Percentiles rank a stretch among this genome's conserved stretches.
These are phyloP conservation scores for Myotis davidii DNA, from an alignment of 2,113 vertebrate species.

Conservation along the genomic window DNA sequence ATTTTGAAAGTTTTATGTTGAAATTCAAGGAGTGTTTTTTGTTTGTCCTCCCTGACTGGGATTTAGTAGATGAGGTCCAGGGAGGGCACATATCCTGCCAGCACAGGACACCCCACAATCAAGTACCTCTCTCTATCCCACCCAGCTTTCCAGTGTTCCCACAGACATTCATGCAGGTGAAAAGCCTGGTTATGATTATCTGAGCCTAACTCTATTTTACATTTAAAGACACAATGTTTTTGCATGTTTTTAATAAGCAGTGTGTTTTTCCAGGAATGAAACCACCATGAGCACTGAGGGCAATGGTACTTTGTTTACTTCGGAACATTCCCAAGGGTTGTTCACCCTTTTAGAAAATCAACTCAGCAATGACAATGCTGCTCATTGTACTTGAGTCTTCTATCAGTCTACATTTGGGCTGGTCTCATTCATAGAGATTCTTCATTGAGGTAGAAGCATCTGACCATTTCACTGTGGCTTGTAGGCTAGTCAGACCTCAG, in stretches of 20 bases:
- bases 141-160: background rate
- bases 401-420: background rate
- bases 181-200: constrained; percentile 57
- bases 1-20: background rate
- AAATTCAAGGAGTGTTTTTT: background rate
- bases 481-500: background rate
- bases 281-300: constrained; percentile 44
- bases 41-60: background rate
- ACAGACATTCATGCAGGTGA: background rate
- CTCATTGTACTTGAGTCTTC: background rate
- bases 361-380: background rate
- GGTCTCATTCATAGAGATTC: background rate
- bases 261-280: constrained; percentile 45
- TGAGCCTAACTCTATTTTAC: background rate
- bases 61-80: background rate
- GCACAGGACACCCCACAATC: background rate
- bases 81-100: background rate
- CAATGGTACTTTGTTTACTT: constrained; percentile 40
- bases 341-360: constrained; percentile 31
- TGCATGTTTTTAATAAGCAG: constrained; percentile 21
- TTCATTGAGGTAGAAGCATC: background rate
- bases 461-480: background rate
- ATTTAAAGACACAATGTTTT: constrained; percentile 28
- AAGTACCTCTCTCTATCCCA: background rate
- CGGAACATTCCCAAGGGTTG: background rate